Evolutionary conservation across 2,797 vertebrate species (phyloP).

Genomic region (Gymnoscopelus braueri): DNA sequence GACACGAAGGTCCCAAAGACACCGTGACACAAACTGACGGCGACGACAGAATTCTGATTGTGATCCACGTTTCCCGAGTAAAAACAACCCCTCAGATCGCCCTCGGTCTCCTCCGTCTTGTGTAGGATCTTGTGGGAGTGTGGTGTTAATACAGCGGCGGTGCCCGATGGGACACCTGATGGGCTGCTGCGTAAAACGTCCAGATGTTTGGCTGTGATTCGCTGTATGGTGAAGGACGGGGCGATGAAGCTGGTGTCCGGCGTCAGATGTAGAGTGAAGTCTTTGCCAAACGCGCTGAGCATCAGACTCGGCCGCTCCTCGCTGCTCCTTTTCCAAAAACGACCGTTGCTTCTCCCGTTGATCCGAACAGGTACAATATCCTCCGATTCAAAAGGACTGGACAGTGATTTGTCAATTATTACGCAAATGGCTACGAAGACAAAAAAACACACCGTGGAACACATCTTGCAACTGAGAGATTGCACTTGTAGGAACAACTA

Average conservation of each 20-base stretch:
- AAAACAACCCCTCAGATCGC: constrained; percentile 83
- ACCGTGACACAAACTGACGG: constrained; percentile 89
- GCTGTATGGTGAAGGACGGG: constrained; percentile 84
- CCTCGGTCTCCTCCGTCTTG: constrained; percentile 51
- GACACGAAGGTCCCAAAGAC: constrained; percentile 88
- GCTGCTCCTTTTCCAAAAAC: constrained; percentile 77
- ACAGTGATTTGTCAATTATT: constrained; percentile 53
- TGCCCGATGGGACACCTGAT: constrained; percentile 23
- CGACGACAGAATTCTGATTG: constrained; percentile 83
- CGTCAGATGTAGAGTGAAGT: constrained; percentile 83
- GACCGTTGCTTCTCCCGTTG: constrained; percentile 55
- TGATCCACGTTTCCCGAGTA: constrained; percentile 87
- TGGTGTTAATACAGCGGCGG: neutral
- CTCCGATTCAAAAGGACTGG: constrained; percentile 71
- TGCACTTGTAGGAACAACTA: neutral
- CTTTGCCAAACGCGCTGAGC: constrained; percentile 83
- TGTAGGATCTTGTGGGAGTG: constrained; percentile 29
- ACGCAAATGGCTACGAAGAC: constrained; percentile 61
- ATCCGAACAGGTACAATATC: constrained; percentile 78
- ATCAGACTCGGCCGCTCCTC: constrained; percentile 77
- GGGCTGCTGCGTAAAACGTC: constrained; percentile 49
- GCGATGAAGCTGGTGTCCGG: constrained; percentile 88
- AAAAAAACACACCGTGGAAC: constrained; percentile 44
- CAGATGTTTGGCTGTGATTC: constrained; percentile 68
- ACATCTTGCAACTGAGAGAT: constrained; percentile 56